Base-by-base conservation (phyloP, 1,140 invertebrate genomes). In the Zaprionus vittiger region DNA sequence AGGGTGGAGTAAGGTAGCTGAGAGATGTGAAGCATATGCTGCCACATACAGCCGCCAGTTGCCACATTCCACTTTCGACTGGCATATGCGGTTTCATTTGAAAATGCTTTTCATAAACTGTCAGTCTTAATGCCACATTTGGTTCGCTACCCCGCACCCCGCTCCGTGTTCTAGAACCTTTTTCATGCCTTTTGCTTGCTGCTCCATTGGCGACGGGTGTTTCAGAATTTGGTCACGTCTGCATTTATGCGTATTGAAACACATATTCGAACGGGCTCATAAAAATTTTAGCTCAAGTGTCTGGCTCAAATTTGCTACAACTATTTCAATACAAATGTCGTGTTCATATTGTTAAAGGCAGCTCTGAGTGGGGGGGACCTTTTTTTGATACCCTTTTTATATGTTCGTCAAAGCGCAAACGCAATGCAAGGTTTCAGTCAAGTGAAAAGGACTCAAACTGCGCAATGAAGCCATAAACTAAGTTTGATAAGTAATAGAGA, bases 181-280 rank as follows among this genome's bases (percentile, higher is more conserved):
- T 73, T 64, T 47, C 41, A 47, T 44, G 56, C 15, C 20, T 6
- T 28, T n/a, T 47, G 41, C 41, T 17, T 12, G 12, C 34, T 44
- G 41, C n/a, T 17, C n/a, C 41, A 47, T 47, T 47, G 41, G 41
- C 41, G n/a, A 44, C n/a, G 28, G 28, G 17, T 14, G 28, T 31
- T 34, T 34, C 31, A 34, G 9, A 75, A 64, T 75, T 59, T 41
- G 22, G 54, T 64, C 73, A 75, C 73, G 73, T 75, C 60, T 49
- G 73, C 73, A 71, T 75, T 75, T 71, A 71, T 71, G 60, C 54
- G 52, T 52, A 75, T 26, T 64, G 66, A 57, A 75, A 75, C 60
- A 70, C 60, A 64, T 71, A 75, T 52, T 69, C 72, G 44, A 73
- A 47, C 65, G 54, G 22, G 38, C 47, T 47, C 72, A 74, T 74